Conservation (phyloP, 2,113 vertebrate species). For the Xiphophorus hellerii region DNA sequence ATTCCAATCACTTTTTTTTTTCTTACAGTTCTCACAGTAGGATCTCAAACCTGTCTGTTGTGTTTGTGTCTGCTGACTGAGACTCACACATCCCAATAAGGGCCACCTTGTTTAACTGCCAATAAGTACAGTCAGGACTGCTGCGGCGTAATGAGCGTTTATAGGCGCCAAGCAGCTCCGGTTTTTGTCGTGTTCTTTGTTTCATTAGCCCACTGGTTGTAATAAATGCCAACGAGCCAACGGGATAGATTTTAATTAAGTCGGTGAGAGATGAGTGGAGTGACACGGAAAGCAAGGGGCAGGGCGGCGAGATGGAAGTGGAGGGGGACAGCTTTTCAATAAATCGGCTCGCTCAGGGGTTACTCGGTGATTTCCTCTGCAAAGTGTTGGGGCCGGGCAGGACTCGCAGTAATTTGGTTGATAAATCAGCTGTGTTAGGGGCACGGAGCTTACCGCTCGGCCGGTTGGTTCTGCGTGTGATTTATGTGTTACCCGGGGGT, state of each 20-base stretch:
- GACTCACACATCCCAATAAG: conserved; percentile 20
- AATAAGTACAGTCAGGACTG: conserved; percentile 40
- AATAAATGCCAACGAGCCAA: conserved; percentile 78
- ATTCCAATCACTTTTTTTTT: background rate
- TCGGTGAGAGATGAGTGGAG: conserved; percentile 78
- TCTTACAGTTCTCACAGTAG: background rate
- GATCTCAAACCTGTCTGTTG: background rate
- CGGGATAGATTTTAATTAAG: conserved; percentile 82
- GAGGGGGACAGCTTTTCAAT: conserved; percentile 78
- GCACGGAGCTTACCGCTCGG: conserved; percentile 66
- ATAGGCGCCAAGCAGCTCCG: conserved; percentile 67
- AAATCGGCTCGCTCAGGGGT: conserved; percentile 85
- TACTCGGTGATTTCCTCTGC: conserved; percentile 80
- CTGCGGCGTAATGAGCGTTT: conserved; percentile 65
- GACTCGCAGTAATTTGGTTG: conserved; percentile 92
- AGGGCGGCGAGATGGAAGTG: conserved; percentile 49
- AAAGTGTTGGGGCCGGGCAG: conserved; percentile 78
- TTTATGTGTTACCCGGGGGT: conserved; percentile 98
- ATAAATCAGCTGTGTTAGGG: conserved; percentile 89
- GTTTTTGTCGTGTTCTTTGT: conserved; percentile 71
- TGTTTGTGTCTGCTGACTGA: conserved; percentile 19
- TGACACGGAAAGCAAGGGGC: conserved; percentile 60
- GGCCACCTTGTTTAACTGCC: conserved; percentile 50
- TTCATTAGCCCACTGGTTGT: conserved; percentile 76
- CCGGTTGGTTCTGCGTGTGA: conserved; percentile 87